Conservation (phyloP, 1,140 invertebrate genomes). For the Hyposmocoma kahamanoa region DNA sequence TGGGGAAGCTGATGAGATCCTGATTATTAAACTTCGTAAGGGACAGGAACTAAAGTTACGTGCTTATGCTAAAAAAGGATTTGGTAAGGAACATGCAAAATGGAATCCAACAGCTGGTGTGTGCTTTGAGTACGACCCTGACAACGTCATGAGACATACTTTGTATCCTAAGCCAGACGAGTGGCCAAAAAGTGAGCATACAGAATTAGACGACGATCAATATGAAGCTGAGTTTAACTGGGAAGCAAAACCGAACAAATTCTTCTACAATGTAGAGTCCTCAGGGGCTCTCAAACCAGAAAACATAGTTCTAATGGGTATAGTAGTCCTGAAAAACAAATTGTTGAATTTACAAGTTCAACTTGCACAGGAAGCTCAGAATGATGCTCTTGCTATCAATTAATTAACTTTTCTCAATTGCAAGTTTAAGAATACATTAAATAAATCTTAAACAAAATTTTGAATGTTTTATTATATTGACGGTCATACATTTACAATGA, state of each 20-base stretch:
- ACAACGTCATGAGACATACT: conserved; percentile 97
- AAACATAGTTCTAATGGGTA: conserved; percentile 97
- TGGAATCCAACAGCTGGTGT: conserved; percentile 99
- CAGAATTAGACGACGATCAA: conserved; percentile 93
- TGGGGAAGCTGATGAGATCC: conserved; percentile 95
- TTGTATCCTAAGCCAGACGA: conserved; percentile 98
- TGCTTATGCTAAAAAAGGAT: conserved; percentile 97
- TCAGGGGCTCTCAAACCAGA: conserved; percentile 95
- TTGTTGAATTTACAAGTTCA: conserved; percentile 96
- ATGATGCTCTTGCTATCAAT: conserved; percentile 84
- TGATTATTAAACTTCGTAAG: conserved; percentile 98
- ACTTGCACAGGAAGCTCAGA: conserved; percentile 90
- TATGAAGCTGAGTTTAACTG: conserved; percentile 96
- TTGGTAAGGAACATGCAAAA: conserved; percentile 99
- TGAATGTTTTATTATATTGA: too few relatives aligned
- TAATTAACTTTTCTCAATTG: conserved; percentile 31
- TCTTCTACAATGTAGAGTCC: conserved; percentile 97
- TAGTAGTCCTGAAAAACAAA: conserved; percentile 96
- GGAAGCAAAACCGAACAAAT: conserved; percentile 97
- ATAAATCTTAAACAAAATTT: not conserved
- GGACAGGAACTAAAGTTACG: conserved; percentile 97
- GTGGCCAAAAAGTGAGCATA: conserved; percentile 99
- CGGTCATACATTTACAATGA: too few relatives aligned
- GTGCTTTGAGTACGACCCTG: conserved; percentile 99
- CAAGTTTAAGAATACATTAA: conserved; percentile 5